phyloP scores from a whole-genome alignment of 2,888 invertebrate species.

The Cheilosia urbana region DNA sequence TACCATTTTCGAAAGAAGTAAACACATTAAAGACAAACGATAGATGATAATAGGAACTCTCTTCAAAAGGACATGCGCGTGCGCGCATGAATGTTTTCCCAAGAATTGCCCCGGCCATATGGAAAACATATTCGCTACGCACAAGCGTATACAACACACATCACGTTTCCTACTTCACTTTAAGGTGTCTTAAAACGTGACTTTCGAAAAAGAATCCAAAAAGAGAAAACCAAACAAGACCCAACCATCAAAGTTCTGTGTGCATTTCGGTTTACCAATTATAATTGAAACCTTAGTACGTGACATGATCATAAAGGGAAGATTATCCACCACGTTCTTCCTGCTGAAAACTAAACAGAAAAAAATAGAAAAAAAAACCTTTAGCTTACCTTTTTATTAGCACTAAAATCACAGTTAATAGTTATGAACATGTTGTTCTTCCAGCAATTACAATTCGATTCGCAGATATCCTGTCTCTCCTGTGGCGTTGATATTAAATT shows the following conservation, averaged over 20 bases:
- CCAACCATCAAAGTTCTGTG: background rate
- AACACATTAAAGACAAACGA: conserved; percentile 39
- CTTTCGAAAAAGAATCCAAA: conserved; percentile 40
- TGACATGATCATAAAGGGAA: conserved; percentile 60
- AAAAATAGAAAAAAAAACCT: background rate
- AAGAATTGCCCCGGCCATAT: conserved; percentile 69
- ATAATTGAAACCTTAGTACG: conserved; percentile 58
- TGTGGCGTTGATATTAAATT: conserved; percentile 50
- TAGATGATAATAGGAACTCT: conserved; percentile 46
- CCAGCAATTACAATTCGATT: conserved; percentile 54
- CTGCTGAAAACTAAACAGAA: conserved; percentile 8
- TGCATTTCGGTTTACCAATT: conserved; percentile 41
- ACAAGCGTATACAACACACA: conserved; percentile 7
- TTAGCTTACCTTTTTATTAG: conserved; percentile 70
- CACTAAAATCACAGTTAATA: conserved; percentile 73
- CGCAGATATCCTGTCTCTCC: conserved; percentile 63
- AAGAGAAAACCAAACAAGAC: conserved; percentile 7
- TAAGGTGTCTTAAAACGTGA: conserved; percentile 70
- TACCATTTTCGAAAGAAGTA: conserved; percentile 2
- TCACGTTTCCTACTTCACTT: conserved; percentile 62
- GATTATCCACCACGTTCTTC: conserved; percentile 30
- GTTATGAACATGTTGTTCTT: conserved; percentile 60
- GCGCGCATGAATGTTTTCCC: conserved; percentile 56
- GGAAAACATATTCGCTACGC: conserved; percentile 65
- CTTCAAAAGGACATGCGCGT: conserved; percentile 69